These are phyloP conservation scores for Trachelus tabidus DNA, from an alignment of 2,888 invertebrate genomes.

Conservation along the genomic window DNA sequence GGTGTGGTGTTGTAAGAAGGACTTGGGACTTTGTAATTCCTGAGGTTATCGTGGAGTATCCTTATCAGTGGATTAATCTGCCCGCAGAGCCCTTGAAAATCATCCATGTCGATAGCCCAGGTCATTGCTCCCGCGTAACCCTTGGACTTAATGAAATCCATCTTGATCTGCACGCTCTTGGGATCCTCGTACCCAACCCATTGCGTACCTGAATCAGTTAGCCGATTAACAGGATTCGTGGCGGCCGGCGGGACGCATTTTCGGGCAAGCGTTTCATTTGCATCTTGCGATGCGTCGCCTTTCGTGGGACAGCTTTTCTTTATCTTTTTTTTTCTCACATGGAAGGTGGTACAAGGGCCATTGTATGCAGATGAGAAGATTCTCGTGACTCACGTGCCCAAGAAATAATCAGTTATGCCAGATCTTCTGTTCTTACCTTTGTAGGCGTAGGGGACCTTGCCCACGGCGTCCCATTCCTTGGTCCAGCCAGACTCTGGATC, in stretches of 20 bases:
- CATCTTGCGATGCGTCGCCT: neutral
- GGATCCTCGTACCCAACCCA: conserved; percentile 93
- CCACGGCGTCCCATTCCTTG: conserved; percentile 84
- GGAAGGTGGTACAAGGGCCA: neutral
- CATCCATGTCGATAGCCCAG: conserved; percentile 95
- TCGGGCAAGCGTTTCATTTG: neutral
- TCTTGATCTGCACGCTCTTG: conserved; percentile 85
- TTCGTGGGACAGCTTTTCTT: neutral
- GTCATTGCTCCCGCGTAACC: conserved; percentile 91
- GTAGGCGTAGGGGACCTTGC: conserved; percentile 87
- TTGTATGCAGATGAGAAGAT: conserved; percentile 7
- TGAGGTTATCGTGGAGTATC: conserved; percentile 80
- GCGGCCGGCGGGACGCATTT: neutral
- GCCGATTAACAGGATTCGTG: neutral
- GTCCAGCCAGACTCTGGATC: conserved; percentile 82
- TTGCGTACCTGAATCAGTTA: conserved; percentile 71
- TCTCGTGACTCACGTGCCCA: neutral
- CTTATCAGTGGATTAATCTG: conserved; percentile 80
- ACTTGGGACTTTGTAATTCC: conserved; percentile 74
- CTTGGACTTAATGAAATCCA: conserved; percentile 87
- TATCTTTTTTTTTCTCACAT: neutral
- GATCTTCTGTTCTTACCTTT: conserved; percentile 69
- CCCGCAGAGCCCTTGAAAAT: conserved; percentile 87
- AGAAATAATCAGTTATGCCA: neutral
- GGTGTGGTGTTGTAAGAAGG: conserved; percentile 75